Evolutionary conservation across 1,140 invertebrate species (phyloP).

Genomic region (Melitaea cinxia): DNA sequence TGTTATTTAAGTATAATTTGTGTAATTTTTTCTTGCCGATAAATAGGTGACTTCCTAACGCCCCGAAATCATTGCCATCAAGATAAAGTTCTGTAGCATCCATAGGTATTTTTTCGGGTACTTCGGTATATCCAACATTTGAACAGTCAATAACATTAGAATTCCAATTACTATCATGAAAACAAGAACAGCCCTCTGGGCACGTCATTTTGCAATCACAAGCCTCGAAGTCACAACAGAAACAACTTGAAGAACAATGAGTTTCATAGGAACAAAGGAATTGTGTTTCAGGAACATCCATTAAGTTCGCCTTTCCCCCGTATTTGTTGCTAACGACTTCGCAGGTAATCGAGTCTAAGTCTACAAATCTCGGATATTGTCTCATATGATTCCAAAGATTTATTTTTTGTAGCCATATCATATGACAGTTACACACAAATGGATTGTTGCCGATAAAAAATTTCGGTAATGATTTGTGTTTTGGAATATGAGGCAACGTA

Average conservation of each 20-base stretch:
- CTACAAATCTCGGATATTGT: constrained; percentile 91
- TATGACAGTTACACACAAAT: constrained; percentile 91
- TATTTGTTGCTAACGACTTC: constrained; percentile 91
- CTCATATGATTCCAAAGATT: constrained; percentile 86
- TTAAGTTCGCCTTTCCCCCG: constrained; percentile 87
- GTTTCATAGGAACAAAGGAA: constrained; percentile 93
- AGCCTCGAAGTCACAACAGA: constrained; percentile 94
- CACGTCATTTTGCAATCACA: constrained; percentile 96
- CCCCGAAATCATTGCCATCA: constrained; percentile 91
- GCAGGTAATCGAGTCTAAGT: constrained; percentile 91
- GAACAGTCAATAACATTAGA: constrained; percentile 95
- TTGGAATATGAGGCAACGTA: constrained; percentile 84
- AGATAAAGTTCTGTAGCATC: constrained; percentile 94
- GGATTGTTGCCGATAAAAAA: constrained; percentile 93
- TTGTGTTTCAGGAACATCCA: constrained; percentile 90
- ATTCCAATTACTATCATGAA: constrained; percentile 94
- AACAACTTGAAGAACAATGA: constrained; percentile 93
- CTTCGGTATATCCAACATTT: constrained; percentile 86
- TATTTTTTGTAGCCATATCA: constrained; percentile 92
- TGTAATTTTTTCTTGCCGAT: constrained; percentile 93
- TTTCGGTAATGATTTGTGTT: constrained; percentile 85
- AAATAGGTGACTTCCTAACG: constrained; percentile 91
- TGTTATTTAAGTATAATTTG: constrained; percentile 91
- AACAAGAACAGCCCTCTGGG: constrained; percentile 92
- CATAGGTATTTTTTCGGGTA: constrained; percentile 93